Base-by-base conservation (phyloP, 2,888 invertebrate species). In the Pterostichus niger region DNA sequence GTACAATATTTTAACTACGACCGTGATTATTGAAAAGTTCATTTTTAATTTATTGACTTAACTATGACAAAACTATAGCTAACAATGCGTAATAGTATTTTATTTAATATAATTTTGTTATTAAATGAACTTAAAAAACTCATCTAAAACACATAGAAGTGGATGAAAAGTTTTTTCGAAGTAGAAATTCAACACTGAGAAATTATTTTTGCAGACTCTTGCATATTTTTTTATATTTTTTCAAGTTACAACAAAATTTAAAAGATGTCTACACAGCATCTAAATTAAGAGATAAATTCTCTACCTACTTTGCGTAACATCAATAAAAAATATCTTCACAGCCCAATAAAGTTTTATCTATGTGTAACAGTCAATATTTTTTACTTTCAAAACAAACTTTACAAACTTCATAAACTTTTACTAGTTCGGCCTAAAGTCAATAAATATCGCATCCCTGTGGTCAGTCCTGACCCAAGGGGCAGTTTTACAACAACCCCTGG, bases 341-440 rank as follows among this genome's bases (percentile, higher is more conserved):
- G 10, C 64, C 35, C 64, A 64, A 64, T 64, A 64, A 64, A 64
- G 33, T 64, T 64, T 49, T 49, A 49, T 49, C 49, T 64, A 64
- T 64, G 6, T 64, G 64, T 64, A 64, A 33, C 35, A 61, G 64
- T 64, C 35, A 64, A 33, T 64, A 64, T 64, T 64, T 64, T 64
- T 64, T 64, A 49, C 49, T 49, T n/a, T 13, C 64, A 33, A 13
- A 59, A 31, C 13, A 64, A 64, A 64, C 35, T 64, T 64, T 31
- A 10, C 64, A 35, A 64, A 64, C 64, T 64, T 64, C 64, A 64
- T 35, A 64, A 64, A 64, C 64, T 64, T 64, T 64, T 52, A 49
- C 31, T 73, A 31, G 31, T 75, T 64, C 64, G 31, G 24, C 59
- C 49, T 11, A 24, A 7, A 75, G 75, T 75, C 75, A 49, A 75